Evolutionary conservation across 2,888 invertebrate genomes (phyloP), one percentile per base, ranked within the genome.

Genomic region (Stramonita haemastoma): DNA sequence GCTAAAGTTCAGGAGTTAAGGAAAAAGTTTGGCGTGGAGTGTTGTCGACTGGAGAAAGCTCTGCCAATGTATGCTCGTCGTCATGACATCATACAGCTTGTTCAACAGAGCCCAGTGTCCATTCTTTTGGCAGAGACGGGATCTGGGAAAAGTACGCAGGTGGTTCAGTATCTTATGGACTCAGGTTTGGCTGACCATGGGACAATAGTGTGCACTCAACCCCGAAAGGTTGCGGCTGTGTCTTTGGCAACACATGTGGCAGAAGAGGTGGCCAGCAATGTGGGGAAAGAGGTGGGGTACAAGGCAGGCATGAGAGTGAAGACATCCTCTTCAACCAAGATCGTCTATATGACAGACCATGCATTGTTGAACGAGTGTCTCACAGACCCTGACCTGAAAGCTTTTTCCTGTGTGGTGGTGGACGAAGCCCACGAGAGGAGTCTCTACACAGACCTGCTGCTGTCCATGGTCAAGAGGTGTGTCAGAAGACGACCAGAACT

Each of bases 341-440:
- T 96, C 34, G 56, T 95, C 22, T 96, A 94, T 91, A 93, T 95
- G 90, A 96, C 96, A 8, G 96, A 96, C 90, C 94, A 95, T 90
- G 91, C 94, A 0, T 92, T 96, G 87, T 91, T 96, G 34, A 95
- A 96, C 89, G 95, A 95, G 90, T 95, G 94, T 89, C 91, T 95
- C 17, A 90, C 91, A 81, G 95, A 95, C 90, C 91, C 90, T 19
- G 66, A 90, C 11, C 92, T 96, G 46, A 90, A 91, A 0, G 86
- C 85, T 0, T 94, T 91, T 89, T 92, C 93, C 17, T 93, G 94
- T 87, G 93, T 96, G n/a, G 93, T 96, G 5, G 94, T 96, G 81
- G 96, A 96, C 91, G 96, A 96, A 92, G 96, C 96, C 6, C 96
- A 96, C 92, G 96, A 96, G 91, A 91, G 96, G 90, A 95, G 95